Conservation (phyloP, 1,140 invertebrate genomes). For the Aricia agestis region DNA sequence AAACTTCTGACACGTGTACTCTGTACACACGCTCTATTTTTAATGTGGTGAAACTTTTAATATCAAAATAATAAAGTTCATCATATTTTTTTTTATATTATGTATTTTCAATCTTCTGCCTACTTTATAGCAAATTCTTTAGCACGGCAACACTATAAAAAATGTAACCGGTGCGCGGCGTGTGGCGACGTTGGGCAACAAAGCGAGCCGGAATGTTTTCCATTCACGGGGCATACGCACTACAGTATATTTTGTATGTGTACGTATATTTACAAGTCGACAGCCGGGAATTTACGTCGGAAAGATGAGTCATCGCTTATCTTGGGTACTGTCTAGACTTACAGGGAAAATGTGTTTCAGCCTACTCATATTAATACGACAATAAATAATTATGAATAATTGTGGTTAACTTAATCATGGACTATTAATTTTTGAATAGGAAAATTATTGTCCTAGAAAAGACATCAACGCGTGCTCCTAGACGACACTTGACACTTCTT, state of each 20-base stretch:
- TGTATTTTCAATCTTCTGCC: neutral
- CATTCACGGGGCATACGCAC: neutral
- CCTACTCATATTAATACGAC: neutral
- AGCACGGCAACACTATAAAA: neutral
- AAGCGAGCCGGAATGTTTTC: constrained; percentile 6
- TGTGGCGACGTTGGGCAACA: neutral
- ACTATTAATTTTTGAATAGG: too few species aligned
- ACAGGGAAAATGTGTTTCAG: neutral
- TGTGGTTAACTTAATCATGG: too few species aligned
- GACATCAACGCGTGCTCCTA: too few species aligned
- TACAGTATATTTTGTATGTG: neutral
- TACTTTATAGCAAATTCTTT: neutral
- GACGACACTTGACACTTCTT: too few species aligned
- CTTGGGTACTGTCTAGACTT: neutral
- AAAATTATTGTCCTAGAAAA: too few species aligned
- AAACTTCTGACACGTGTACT: too few species aligned
- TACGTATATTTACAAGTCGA: neutral
- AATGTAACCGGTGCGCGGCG: neutral
- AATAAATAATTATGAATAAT: too few species aligned
- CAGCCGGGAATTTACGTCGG: neutral
- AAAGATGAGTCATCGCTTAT: constrained; percentile 2
- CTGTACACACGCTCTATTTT: too few species aligned
- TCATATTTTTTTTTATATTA: too few species aligned
- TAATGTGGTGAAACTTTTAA: too few species aligned
- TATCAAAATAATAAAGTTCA: too few species aligned